Percentiles rank a stretch among this genome's conserved stretches.
These are phyloP conservation scores for Chorisops tibialis DNA, from an alignment of 2,888 invertebrate species.

Conservation along the genomic window DNA sequence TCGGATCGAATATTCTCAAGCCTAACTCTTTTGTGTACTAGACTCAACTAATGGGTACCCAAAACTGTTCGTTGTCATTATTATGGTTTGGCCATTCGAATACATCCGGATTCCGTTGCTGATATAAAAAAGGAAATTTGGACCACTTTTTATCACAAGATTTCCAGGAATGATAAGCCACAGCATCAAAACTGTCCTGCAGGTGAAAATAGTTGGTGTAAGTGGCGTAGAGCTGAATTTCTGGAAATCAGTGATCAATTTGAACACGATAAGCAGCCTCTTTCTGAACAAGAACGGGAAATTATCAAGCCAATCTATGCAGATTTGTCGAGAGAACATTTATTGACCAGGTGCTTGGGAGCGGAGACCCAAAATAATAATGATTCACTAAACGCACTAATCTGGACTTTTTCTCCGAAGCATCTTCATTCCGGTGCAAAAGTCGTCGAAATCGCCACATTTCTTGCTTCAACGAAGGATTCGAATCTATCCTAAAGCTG, in stretches of 20 bases:
- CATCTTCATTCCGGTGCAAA: no score
- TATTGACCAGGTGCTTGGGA: not conserved
- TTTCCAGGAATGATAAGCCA: conserved; percentile 30
- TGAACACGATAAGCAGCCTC: not conserved
- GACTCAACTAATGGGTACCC: no score
- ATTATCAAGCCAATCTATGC: not conserved
- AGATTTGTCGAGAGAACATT: not conserved
- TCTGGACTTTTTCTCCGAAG: no score
- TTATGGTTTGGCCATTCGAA: conserved; percentile 39
- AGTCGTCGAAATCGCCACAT: no score
- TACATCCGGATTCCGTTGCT: conserved; percentile 35
- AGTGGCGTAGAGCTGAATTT: not conserved
- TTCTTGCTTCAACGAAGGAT: no score
- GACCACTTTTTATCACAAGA: conserved; percentile 19
- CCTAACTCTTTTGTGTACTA: no score
- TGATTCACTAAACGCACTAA: not conserved
- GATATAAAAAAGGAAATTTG: conserved; percentile 35
- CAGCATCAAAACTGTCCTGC: conserved; percentile 30
- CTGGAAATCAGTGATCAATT: not conserved
- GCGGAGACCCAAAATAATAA: not conserved
- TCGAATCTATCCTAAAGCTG: no score
- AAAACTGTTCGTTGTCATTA: conserved; percentile 30
- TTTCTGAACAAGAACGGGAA: not conserved
- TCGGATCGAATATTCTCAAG: no score
- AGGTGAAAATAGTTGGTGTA: not conserved